Evolutionary conservation across 2,888 invertebrate genomes (phyloP), one percentile per base, ranked within the genome.

Genomic region (Ceramica pisi): DNA sequence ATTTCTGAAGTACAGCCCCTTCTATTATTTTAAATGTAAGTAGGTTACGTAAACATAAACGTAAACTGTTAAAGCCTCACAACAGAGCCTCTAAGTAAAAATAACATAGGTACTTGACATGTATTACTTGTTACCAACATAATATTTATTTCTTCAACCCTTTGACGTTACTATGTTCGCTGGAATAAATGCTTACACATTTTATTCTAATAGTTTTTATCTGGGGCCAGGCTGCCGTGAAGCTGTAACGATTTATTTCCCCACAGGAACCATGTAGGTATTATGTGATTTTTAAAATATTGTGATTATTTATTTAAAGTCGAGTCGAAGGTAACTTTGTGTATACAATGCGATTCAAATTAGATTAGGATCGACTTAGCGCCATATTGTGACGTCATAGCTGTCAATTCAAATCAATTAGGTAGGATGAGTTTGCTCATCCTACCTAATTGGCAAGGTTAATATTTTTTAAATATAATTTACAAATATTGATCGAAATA

Each of bases 211-310:
- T 63, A 67, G 64, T 68, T 72, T 59, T 55, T 72, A 51, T 59
- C 41, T 50, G 61, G 57, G 35, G 8, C 46, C 16, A 44, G 23
- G 67, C 12, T 71, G 44, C 65, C 78, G 57, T 73, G 64, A 65
- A 59, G 68, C 59, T 68, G 57, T 65, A 51, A 66, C 59, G 79
- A 80, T 80, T 82, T 82, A 79, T 80, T 78, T 62, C 51, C 62
- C 64, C 35, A 10, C 41, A 26, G 60, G 48, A 57, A 59, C 50
- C 50, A 62, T 71, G 26, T 66, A 63, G 64, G 56, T 70, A 55
- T 71, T 62, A 61, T 63, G 66, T 63, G 66, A 65, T 71, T 81
- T 70, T 71, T 56, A 23, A 71, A 81, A 70, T 75, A 80, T 67
- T 53, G 46, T 56, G 48, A 60, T 23, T 56, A 53, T 61, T 70